phyloP scores from a whole-genome alignment of 1,140 invertebrate species.

The Lucilia sericata region DNA sequence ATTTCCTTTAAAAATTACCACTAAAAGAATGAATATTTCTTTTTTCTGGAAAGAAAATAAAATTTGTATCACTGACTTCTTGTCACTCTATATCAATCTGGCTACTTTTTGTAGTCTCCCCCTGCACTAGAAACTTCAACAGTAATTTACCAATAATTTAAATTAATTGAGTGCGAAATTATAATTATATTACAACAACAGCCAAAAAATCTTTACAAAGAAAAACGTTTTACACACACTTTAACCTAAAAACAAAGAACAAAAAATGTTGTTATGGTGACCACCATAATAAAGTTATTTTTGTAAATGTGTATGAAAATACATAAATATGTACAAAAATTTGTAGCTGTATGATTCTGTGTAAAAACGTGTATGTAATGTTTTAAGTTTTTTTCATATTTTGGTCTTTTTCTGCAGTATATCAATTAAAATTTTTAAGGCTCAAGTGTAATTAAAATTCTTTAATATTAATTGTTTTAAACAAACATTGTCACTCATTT shows the following conservation, averaged over 20 bases:
- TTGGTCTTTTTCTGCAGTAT: background rate
- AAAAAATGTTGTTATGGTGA: background rate
- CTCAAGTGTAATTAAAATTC: slow-evolving; percentile 19
- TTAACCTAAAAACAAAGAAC: too few species aligned
- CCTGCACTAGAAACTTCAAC: background rate
- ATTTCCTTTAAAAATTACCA: too few species aligned
- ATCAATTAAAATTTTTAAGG: slow-evolving; percentile 19
- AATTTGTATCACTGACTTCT: background rate
- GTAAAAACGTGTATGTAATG: background rate
- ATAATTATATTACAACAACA: slow-evolving; percentile 8
- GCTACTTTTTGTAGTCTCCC: too few species aligned
- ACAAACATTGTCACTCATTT: background rate
- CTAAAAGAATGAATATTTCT: too few species aligned
- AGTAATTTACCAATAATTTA: background rate
- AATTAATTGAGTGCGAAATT: slow-evolving; percentile 16
- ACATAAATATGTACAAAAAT: background rate
- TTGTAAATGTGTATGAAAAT: slow-evolving; percentile 9
- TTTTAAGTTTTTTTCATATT: background rate
- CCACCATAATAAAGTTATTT: background rate
- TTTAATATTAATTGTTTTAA: background rate
- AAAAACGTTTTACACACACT: background rate
- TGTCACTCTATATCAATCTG: background rate
- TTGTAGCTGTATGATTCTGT: background rate
- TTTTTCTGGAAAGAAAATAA: too few species aligned
- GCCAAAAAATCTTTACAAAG: background rate